These are phyloP conservation scores for Hetaerina americana DNA, from an alignment of 1,140 invertebrate species.

Conservation along the genomic window DNA sequence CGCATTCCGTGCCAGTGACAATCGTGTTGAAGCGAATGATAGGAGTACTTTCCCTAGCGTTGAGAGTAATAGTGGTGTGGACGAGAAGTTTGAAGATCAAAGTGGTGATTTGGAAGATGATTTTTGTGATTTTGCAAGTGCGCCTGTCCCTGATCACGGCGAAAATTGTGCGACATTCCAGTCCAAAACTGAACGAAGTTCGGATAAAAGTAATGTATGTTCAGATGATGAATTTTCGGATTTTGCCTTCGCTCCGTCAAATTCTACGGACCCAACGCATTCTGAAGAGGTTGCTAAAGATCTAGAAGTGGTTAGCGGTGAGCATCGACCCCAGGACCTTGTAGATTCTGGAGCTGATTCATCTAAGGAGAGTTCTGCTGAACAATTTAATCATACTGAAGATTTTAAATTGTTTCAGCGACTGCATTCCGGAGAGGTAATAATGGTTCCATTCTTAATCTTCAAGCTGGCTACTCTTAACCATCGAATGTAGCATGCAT, in stretches of 20 bases:
- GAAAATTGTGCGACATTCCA: neutral
- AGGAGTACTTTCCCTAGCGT: too few relatives aligned
- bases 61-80: too few relatives aligned
- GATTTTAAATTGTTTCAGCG: neutral
- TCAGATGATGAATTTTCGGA: neutral
- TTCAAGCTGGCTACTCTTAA: too few relatives aligned
- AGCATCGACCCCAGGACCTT: too few relatives aligned
- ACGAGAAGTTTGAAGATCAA: too few relatives aligned
- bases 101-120: neutral
- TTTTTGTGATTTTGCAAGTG: neutral
- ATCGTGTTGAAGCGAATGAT: neutral
- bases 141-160: neutral
- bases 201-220: neutral
- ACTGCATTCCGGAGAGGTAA: neutral
- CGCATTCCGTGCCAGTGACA: neutral
- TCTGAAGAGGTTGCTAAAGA: too few relatives aligned
- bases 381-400: neutral
- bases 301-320: too few relatives aligned
- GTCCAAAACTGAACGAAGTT: neutral
- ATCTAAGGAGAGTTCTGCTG: neutral
- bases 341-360: neutral
- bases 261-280: neutral
- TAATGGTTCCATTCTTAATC: too few relatives aligned
- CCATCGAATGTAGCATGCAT: too few relatives aligned
- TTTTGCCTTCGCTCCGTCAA: neutral